phyloP scores from a whole-genome alignment of 2,888 invertebrate species.

The Asteroscopus sphinx region DNA sequence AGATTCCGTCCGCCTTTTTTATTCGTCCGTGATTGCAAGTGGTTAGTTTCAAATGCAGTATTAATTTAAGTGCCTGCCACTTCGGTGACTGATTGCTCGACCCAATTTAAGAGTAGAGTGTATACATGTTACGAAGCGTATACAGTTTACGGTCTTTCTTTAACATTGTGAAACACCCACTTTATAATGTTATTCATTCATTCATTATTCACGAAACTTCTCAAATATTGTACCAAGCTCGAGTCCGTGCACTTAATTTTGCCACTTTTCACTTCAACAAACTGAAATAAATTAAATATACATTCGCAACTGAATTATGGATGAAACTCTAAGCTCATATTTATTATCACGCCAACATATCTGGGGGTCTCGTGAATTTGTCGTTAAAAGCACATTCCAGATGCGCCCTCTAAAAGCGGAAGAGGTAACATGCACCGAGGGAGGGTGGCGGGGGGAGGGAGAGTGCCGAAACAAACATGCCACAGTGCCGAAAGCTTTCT shows the following conservation, averaged over 20 bases:
- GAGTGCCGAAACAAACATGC: slow-evolving; percentile 75
- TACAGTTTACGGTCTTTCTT: slow-evolving; percentile 13
- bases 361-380: slow-evolving; percentile 64
- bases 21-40: no score
- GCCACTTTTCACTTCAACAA: slow-evolving; percentile 48
- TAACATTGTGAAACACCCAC: slow-evolving; percentile 29
- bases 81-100: slow-evolving; percentile 23
- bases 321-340: slow-evolving; percentile 59
- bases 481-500: slow-evolving; percentile 65
- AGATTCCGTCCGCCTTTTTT: no score
- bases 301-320: slow-evolving; percentile 49
- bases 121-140: slow-evolving; percentile 20
- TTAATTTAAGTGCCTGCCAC: slow-evolving; percentile 20
- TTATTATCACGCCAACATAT: slow-evolving; percentile 59
- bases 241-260: slow-evolving; percentile 46
- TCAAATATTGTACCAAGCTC: slow-evolving; percentile 34
- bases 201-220: slow-evolving; percentile 51
- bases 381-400: slow-evolving; percentile 69
- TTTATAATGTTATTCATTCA: slow-evolving; percentile 45
- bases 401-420: slow-evolving; percentile 68
- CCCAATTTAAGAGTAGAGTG: slow-evolving; percentile 38
- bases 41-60: slow-evolving; percentile 27
- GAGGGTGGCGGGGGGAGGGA: slow-evolving; percentile 29
- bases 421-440: slow-evolving; percentile 58
- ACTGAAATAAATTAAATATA: slow-evolving; percentile 55